These are phyloP conservation scores for Microtus ochrogaster DNA, from an alignment of 2,113 vertebrate genomes.

Conservation along the genomic window DNA sequence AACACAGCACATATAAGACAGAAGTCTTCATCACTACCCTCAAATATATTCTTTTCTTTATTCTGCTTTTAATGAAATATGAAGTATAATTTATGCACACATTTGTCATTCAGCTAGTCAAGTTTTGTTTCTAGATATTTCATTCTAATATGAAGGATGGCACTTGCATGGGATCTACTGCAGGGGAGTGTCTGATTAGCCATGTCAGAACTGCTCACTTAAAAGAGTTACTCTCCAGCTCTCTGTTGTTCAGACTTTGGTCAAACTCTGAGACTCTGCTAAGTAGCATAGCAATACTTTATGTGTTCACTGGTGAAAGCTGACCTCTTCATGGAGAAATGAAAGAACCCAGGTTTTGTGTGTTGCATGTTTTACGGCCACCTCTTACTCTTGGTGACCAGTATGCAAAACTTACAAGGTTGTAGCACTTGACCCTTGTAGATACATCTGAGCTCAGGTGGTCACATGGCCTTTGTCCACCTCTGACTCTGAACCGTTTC, in stretches of 20 bases:
- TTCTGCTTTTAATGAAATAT: neutral
- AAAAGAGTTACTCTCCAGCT: neutral
- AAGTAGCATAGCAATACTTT: neutral
- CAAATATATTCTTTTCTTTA: neutral
- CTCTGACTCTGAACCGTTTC: neutral
- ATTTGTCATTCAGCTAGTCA: neutral
- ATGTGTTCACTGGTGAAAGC: neutral
- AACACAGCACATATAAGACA: neutral
- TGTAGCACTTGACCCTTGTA: neutral
- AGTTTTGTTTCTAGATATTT: neutral
- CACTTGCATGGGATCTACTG: neutral
- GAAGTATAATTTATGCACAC: neutral
- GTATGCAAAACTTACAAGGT: neutral
- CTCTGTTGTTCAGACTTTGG: neutral
- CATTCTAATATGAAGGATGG: neutral
- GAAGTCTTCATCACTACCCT: neutral
- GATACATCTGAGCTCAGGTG: no score
- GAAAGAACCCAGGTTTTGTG: neutral
- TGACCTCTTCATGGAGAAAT: neutral
- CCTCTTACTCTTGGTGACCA: neutral
- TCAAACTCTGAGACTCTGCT: neutral
- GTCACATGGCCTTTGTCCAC: neutral
- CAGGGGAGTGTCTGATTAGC: neutral
- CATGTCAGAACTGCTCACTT: neutral
- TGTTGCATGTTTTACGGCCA: neutral